Conservation (phyloP, 2,113 vertebrate species). For the Sinocyclocheilus maitianheensis region DNA sequence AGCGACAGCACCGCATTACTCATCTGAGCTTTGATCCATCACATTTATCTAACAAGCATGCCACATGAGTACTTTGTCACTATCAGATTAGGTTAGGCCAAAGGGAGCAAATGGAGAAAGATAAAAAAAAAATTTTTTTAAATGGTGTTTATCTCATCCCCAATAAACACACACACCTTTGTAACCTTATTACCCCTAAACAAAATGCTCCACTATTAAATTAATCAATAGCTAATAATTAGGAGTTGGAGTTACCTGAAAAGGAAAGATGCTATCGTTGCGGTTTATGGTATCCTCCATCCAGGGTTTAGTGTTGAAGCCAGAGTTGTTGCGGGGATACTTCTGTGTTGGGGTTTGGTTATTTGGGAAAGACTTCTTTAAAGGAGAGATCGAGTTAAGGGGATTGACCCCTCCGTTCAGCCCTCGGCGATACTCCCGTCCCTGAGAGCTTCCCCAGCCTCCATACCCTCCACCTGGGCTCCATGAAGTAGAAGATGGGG, state of each 20-base stretch:
- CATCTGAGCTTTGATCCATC: constrained; percentile 53
- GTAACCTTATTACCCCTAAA: background rate
- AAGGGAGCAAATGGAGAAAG: constrained; percentile 22
- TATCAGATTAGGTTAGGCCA: constrained; percentile 49
- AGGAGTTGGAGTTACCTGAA: constrained; percentile 82
- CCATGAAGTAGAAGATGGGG: constrained; percentile 93
- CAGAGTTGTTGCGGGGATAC: constrained; percentile 90
- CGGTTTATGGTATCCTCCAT: constrained; percentile 93
- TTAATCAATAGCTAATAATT: background rate
- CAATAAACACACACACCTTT: background rate
- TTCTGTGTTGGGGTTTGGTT: constrained; percentile 96
- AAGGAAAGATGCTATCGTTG: constrained; percentile 93
- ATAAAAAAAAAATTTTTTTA: background rate
- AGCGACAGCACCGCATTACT: constrained; percentile 50
- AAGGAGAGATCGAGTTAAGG: constrained; percentile 94
- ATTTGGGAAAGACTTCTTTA: constrained; percentile 98
- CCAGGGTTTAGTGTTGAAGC: constrained; percentile 96
- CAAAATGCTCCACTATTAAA: background rate
- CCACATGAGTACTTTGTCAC: constrained; percentile 46
- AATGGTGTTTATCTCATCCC: background rate
- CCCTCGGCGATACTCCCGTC: constrained; percentile 91
- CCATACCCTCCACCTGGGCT: constrained; percentile 91
- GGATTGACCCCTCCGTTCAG: constrained; percentile 91
- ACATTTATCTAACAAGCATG: constrained; percentile 48
- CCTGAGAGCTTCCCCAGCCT: constrained; percentile 95